Evolutionary conservation across 2,113 vertebrate species (phyloP), one percentile per base, ranked within the genome.

Genomic region (Syrmaticus mikado): DNA sequence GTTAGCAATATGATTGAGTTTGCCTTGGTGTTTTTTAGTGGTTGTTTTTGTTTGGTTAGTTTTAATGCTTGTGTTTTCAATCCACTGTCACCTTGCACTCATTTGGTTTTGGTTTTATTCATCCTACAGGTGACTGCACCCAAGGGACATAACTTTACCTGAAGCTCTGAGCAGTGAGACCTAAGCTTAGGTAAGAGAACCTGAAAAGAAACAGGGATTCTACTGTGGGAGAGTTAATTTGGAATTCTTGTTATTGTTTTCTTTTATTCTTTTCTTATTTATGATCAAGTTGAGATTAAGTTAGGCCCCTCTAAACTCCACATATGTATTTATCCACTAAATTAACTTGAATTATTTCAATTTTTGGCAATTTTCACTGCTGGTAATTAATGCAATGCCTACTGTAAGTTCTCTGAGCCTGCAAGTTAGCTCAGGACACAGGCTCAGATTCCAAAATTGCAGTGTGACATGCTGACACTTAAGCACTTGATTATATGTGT

Each of bases 111-210:
- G 64, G n/a, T 17, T 91, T 70, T 91, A 45, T 93, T 43, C 52
- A 95, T 95, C 17, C 90, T 95, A 27, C 84, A 98, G 98, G 83
- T 93, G 34, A 28, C 81, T 76, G 48, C 40, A 21, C 61, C 78
- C 74, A 91, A 48, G 28, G 77, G 92, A 92, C n/a, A 62, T 65
- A 67, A 30, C 30, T 55, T 83, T 52, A 57, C 32, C 41, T 88
- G 80, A 48, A 83, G 87, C 72, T 85, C 91, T 81, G 45, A 82
- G 95, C 14, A 41, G 93, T 97, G 97, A 93, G 71, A 62, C 70
- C 70, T 78, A 77, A 77, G 52, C 46, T 87, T 76, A 55, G 89
- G 95, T 97, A 96, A 97, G 84, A 87, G 77, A 93, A 18, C 40
- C 30, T 7, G 2, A 77, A 61, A 73, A 15, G 20, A 10, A n/a